Evolutionary conservation across 2,888 invertebrate species (phyloP), one percentile per base, ranked within the genome.

Genomic region (Pollenia amentaria): DNA sequence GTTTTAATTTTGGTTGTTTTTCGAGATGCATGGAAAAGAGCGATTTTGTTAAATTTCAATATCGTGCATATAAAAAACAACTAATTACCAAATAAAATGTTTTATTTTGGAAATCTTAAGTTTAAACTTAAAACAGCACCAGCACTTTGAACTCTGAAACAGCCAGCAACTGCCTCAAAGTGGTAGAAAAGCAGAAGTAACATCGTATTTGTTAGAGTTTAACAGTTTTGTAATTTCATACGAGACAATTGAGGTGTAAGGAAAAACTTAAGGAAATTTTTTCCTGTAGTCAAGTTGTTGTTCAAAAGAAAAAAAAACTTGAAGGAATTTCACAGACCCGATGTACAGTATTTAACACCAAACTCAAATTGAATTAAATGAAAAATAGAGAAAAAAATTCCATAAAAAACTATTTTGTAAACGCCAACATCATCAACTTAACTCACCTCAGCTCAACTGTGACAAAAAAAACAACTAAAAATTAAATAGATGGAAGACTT

Each of bases 71-170:
- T 87, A 88, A 88, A 88, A 88, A 83, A 90, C 91, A 92, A 92
- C 92, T 92, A 92, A 92, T 92, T 92, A 91, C 91, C 92, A 92
- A 92, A 91, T 91, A 90, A 84, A 91, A 91, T 90, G 91, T 90
- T 90, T 91, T 91, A 92, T 92, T 92, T 91, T 90, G 88, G 87
- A 90, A 91, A 91, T 91, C 91, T 85, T 78, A 78, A 85, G 73
- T 81, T 84, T 87, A 72, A 77, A 72, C 62, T 76, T 21, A 82
- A 80, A 72, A 84, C 78, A 88, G 60, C 81, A 87, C 85, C 88
- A 88, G 87, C 84, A 87, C 87, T 87, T 86, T 86, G 86, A 86
- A 86, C 86, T 57, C 76, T 73, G 60, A 1, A 73, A 65, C 62
- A 73, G 57, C 80, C 57, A 46, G 62, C 21, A 53, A 44, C 29